These are phyloP conservation scores for Sipha flava DNA, from an alignment of 1,140 invertebrate species.

Conservation along the genomic window DNA sequence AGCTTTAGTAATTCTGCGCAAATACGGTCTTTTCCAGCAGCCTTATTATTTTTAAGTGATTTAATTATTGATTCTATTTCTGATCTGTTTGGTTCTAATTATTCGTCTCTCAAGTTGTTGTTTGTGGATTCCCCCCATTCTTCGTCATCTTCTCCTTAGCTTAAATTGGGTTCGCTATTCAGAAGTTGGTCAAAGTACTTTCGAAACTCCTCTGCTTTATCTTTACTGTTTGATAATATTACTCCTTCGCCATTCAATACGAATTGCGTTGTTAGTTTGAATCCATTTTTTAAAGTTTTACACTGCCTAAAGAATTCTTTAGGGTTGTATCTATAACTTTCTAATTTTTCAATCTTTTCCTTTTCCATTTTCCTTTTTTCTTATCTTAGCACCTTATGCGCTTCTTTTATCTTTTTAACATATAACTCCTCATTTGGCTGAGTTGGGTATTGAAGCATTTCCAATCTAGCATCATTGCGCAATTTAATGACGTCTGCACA, in stretches of 20 bases:
- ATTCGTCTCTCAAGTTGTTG: neutral
- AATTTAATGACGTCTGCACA: neutral
- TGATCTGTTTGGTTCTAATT: neutral
- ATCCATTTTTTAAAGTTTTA: constrained; percentile 3
- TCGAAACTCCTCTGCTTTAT: neutral
- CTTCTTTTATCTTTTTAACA: neutral
- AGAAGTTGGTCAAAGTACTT: neutral
- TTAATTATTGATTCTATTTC: neutral
- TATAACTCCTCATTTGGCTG: neutral
- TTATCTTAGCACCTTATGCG: neutral
- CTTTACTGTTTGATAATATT: neutral
- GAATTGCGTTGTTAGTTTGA: neutral
- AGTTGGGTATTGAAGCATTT: neutral
- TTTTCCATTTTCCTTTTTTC: constrained; percentile 1
- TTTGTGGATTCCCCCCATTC: neutral
- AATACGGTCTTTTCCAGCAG: neutral
- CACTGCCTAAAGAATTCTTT: neutral
- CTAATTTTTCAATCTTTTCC: neutral
- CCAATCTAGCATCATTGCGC: neutral
- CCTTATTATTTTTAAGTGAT: constrained; percentile 18
- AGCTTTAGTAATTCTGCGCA: neutral
- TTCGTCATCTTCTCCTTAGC: neutral
- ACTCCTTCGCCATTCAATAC: neutral
- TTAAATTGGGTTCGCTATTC: neutral
- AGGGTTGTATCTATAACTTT: neutral